Conservation (phyloP, 2,113 vertebrate genomes). For the Chaetodon trifascialis region DNA sequence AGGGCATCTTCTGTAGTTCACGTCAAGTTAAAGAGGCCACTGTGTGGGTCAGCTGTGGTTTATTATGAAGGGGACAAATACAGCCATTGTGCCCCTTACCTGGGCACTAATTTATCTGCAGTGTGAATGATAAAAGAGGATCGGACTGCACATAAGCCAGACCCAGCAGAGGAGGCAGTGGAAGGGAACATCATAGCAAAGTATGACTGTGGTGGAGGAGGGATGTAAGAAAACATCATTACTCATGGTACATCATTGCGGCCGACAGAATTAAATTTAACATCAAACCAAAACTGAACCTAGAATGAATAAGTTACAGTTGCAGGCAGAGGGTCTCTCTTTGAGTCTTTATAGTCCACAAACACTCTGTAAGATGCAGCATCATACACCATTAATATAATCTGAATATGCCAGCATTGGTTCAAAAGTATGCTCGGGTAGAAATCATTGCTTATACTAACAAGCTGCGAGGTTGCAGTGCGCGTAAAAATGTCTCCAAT, state of each 20-base stretch:
- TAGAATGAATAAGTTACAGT: background rate
- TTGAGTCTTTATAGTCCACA: background rate
- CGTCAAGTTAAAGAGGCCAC: slow-evolving; percentile 3
- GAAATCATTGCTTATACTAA: background rate
- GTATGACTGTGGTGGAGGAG: background rate
- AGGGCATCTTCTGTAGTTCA: slow-evolving; percentile 14
- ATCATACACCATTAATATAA: background rate
- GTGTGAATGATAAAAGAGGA: slow-evolving; percentile 27
- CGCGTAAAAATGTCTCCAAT: background rate
- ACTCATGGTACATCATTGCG: too few relatives aligned
- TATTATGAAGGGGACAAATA: background rate
- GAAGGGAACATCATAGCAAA: background rate
- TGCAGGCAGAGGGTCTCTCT: background rate
- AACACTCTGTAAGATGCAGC: background rate
- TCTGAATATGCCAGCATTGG: background rate
- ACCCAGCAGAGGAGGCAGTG: background rate
- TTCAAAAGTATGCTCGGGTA: background rate
- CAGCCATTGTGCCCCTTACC: background rate
- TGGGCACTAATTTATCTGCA: background rate
- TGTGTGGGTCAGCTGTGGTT: slow-evolving; percentile 32
- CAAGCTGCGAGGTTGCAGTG: background rate
- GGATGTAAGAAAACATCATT: background rate
- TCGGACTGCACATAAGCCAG: background rate
- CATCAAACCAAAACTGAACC: background rate
- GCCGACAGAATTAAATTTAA: background rate